Evolutionary conservation across 1,140 invertebrate genomes (phyloP), one percentile per base, ranked within the genome.

Genomic region (Trissolcus basalis): DNA sequence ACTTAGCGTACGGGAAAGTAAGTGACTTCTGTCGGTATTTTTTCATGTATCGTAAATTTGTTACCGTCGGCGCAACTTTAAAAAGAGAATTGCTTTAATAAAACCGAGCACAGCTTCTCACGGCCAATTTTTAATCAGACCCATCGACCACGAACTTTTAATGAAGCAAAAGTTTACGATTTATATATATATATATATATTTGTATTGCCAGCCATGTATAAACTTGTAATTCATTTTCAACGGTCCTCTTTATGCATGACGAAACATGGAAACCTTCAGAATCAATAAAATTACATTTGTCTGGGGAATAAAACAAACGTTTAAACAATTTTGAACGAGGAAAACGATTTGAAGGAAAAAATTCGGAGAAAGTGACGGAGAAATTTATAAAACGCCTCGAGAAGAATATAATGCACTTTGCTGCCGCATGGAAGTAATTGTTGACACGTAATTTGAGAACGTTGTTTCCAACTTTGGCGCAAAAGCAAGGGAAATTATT

Each of bases 31-130:
- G 64, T 54, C 53, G 49, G 58, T 75, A 69, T 64, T 75, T 69
- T 51, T 54, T 9, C 39, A 64, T 75, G 64, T 75, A 75, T 75
- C 72, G 54, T 50, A 69, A 54, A 75, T 75, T 68, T 75, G 64
- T 69, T 75, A 75, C 58, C 47, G 13, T 32, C 36, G 9, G 14
- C 54, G 27, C 39, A 64, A 75, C 39, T 69, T 64, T 50, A 16
- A n/a, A 64, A 44, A 58, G 47, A 32, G 59, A 69, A 68, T 68
- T 51, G 43, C 54, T 56, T 54, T 44, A 69, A 59, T 64, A 53
- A 60, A 75, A 59, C 36, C 19, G 19, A 27, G 54, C 39, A n/a
- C n/a, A 45, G 35, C 50, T 12, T 7, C 27, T 27, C 13, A 8
- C 10, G 11, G 9, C 27, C 47, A 63, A 68, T 74, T 50, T 68